A percentile compares a stretch with the other conserved stretches of the same genome.
These are phyloP conservation scores for Oreochromis spilurus DNA, from an alignment of 2,113 vertebrate species.

Conservation along the genomic window DNA sequence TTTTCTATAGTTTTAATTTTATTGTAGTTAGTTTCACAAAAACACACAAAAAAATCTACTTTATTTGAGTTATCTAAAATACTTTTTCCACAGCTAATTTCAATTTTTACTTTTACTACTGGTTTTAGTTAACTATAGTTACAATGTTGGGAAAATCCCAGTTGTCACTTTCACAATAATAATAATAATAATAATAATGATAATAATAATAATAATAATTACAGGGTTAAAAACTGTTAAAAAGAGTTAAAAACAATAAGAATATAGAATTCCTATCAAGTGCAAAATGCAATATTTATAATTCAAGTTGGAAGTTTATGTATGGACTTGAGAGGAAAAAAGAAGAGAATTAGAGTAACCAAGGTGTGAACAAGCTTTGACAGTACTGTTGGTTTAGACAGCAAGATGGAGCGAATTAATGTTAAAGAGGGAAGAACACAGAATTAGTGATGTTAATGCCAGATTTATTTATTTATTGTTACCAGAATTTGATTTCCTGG, in stretches of 20 bases:
- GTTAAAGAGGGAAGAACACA: background rate
- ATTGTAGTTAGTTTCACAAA: background rate
- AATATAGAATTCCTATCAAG: background rate
- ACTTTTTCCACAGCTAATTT: background rate
- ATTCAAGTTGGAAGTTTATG: background rate
- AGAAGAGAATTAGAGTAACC: background rate
- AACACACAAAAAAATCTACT: background rate
- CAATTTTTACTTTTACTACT: background rate
- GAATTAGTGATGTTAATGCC: background rate
- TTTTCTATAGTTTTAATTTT: background rate
- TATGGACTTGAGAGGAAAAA: background rate
- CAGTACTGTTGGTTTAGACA: background rate
- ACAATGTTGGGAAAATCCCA: background rate
- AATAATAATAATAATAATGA: background rate
- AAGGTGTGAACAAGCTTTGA: background rate
- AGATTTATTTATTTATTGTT: background rate
- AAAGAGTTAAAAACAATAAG: background rate
- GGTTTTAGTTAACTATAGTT: background rate
- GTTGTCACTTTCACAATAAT: background rate
- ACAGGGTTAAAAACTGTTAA: background rate
- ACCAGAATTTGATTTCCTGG: background rate
- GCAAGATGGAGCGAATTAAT: background rate
- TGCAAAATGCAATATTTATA: background rate
- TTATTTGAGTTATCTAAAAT: background rate
- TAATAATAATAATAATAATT: background rate